Evolutionary conservation across 2,888 invertebrate species (phyloP).

Genomic region (Morinoia aosen): DNA sequence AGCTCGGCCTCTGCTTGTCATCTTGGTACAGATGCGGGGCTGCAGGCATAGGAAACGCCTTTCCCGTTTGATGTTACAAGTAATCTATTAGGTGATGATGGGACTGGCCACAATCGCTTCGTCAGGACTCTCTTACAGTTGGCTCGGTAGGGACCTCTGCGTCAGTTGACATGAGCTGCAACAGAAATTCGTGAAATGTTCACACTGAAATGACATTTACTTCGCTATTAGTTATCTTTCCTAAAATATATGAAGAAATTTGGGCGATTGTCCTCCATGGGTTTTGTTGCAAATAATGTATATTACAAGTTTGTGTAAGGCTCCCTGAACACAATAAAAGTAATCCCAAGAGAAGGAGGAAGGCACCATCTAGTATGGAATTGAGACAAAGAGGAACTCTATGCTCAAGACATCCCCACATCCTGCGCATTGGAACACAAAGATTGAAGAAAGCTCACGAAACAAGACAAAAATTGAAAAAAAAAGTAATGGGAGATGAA

Average conservation of each 20-base stretch:
- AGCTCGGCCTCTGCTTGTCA: neutral
- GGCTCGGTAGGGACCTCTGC: neutral
- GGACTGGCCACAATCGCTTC: neutral
- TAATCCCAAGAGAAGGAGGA: no score
- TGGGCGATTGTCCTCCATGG: neutral
- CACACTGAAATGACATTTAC: neutral
- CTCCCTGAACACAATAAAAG: no score
- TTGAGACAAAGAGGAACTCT: no score
- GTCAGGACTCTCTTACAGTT: neutral
- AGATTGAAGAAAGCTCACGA: no score
- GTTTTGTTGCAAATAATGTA: neutral
- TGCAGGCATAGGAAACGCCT: neutral
- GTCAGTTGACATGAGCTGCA: neutral
- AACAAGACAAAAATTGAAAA: no score
- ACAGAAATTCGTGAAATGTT: neutral
- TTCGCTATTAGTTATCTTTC: neutral
- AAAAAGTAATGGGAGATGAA: no score
- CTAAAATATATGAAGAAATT: no score
- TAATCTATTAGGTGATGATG: neutral
- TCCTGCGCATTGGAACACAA: no score
- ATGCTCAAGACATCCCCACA: no score
- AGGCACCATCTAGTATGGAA: no score
- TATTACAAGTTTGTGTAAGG: no score
- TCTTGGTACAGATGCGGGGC: neutral
- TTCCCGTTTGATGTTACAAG: neutral